A percentile compares a stretch with the other conserved stretches of the same genome.
phyloP scores from a whole-genome alignment of 2,113 vertebrate genomes.

The Salvelinus namaycush region DNA sequence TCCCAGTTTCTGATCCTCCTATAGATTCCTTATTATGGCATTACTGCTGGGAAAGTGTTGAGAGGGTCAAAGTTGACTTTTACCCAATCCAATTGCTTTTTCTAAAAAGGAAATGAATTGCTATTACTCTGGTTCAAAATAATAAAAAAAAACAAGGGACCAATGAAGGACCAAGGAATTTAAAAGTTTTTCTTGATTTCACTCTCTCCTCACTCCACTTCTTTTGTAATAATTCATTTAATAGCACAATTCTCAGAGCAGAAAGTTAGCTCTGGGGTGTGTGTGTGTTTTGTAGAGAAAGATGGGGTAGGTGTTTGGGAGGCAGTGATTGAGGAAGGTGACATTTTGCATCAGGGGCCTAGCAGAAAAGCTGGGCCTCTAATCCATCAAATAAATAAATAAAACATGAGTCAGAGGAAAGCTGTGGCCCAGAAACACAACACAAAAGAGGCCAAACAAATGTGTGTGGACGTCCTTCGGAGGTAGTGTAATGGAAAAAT shows the following conservation, averaged over 20 bases:
- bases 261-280: slow-evolving; percentile 5
- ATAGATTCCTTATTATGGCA: too few relatives aligned
- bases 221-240: neutral
- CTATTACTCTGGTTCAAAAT: neutral
- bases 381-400: slow-evolving; percentile 49
- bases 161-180: neutral
- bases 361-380: slow-evolving; percentile 35
- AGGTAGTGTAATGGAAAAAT: slow-evolving; percentile 41
- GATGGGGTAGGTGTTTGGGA: neutral
- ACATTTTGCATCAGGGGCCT: slow-evolving; percentile 39
- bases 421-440: slow-evolving; percentile 18
- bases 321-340: slow-evolving; percentile 43
- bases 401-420: slow-evolving; percentile 33
- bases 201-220: neutral
- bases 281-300: neutral
- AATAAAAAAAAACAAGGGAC: neutral
- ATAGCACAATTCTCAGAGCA: slow-evolving; percentile 1
- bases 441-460: slow-evolving; percentile 29
- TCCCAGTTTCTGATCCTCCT: neutral
- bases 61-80: neutral
- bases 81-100: neutral
- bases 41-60: neutral
- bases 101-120: slow-evolving; percentile 19
- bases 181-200: neutral
- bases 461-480: slow-evolving; percentile 42